phyloP scores from a whole-genome alignment of 2,888 invertebrate genomes.

The Cantharis flavilabris region DNA sequence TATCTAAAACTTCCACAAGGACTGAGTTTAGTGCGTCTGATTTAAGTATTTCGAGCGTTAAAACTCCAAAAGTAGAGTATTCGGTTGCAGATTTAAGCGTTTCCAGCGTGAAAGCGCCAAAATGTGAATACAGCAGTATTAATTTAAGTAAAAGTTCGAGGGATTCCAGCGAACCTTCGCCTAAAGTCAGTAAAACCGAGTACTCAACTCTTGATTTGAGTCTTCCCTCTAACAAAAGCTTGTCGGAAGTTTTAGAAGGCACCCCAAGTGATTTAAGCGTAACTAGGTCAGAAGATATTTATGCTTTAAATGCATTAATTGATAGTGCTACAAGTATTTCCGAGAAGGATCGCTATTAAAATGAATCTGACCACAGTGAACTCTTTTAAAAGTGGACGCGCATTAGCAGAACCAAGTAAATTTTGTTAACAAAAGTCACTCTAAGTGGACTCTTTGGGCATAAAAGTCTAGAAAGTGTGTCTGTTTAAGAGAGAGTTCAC shows the following conservation, averaged over 20 bases:
- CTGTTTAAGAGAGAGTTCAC: too few relatives aligned
- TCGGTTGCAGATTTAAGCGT: constrained; percentile 57
- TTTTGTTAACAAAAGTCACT: too few relatives aligned
- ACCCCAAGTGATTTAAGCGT: constrained; percentile 42
- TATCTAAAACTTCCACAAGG: constrained; percentile 45
- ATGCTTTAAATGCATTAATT: constrained; percentile 19
- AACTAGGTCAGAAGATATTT: constrained; percentile 30
- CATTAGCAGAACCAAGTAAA: too few relatives aligned
- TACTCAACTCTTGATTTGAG: constrained; percentile 58
- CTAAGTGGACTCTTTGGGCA: too few relatives aligned
- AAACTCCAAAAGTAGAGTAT: constrained; percentile 57
- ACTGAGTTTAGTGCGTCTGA: constrained; percentile 43
- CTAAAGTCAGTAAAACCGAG: constrained; percentile 65
- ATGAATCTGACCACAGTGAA: neutral
- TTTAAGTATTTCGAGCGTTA: constrained; percentile 45
- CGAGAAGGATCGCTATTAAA: constrained; percentile 9
- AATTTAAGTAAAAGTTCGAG: constrained; percentile 43
- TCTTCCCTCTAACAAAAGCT: constrained; percentile 52
- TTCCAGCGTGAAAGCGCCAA: constrained; percentile 54
- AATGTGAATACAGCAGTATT: constrained; percentile 40
- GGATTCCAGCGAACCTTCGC: constrained; percentile 56
- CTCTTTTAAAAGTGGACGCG: too few relatives aligned
- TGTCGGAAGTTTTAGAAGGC: constrained; percentile 37
- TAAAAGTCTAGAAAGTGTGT: too few relatives aligned
- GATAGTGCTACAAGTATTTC: constrained; percentile 14